Conservation (phyloP, 2,797 vertebrate species). For the Chromobotia macracanthus region DNA sequence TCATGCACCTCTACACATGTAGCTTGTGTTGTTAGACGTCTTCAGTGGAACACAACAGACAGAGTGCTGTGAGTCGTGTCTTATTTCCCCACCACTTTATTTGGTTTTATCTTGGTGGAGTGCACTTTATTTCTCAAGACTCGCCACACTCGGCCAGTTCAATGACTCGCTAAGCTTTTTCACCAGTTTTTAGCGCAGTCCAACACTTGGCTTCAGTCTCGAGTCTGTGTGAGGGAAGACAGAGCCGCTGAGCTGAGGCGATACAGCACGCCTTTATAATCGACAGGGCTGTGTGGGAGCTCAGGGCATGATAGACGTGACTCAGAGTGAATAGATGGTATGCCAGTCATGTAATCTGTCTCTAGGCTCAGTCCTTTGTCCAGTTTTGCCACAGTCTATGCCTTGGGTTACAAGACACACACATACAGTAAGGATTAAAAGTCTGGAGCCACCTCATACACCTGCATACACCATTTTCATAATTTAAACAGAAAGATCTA, state of each 20-base stretch:
- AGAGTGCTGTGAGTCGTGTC: conserved; percentile 14
- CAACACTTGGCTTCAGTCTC: conserved; percentile 33
- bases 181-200: conserved; percentile 32
- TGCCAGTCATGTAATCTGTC: conserved; percentile 55
- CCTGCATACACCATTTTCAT: background rate
- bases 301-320: conserved; percentile 32
- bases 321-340: conserved; percentile 45
- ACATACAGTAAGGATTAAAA: background rate
- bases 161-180: conserved; percentile 42
- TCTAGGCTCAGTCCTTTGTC: conserved; percentile 34
- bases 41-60: conserved; percentile 7
- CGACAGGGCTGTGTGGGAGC: conserved; percentile 38
- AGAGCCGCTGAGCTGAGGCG: conserved; percentile 15
- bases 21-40: conserved; percentile 29
- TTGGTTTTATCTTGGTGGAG: conserved; percentile 39
- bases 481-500: background rate
- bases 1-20: background rate
- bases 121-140: conserved; percentile 29
- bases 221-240: background rate
- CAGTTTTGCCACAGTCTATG: conserved; percentile 23
- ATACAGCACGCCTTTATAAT: conserved; percentile 36
- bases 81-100: conserved; percentile 22
- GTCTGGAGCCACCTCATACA: background rate
- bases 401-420: background rate
- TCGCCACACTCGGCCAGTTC: too few relatives aligned